Evolutionary conservation across 2,888 invertebrate species (phyloP).

Genomic region (Rutpela maculata): DNA sequence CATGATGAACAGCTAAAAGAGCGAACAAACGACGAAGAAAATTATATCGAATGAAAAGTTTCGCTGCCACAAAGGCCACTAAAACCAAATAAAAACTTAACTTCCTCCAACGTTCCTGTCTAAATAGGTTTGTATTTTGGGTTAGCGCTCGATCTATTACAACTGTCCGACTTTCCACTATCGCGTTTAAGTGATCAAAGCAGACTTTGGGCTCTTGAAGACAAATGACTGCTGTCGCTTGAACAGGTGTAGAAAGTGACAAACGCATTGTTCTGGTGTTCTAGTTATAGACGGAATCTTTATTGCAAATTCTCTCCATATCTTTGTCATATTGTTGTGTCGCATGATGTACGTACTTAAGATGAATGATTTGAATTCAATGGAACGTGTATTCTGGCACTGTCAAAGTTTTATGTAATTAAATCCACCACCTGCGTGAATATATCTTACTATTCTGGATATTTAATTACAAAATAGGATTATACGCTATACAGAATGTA

Average conservation of each 20-base stretch:
- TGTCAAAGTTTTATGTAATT: slow-evolving; percentile 20
- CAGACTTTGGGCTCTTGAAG: slow-evolving; percentile 46
- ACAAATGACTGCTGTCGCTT: slow-evolving; percentile 55
- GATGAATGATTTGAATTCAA: slow-evolving; percentile 44
- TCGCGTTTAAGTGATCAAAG: slow-evolving; percentile 35
- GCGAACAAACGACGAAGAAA: no score
- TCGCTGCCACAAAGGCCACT: not conserved
- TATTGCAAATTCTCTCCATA: slow-evolving; percentile 58
- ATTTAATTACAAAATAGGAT: not conserved
- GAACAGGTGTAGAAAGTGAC: slow-evolving; percentile 59
- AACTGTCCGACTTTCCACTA: slow-evolving; percentile 21
- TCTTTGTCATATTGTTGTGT: slow-evolving; percentile 49
- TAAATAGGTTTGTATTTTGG: not conserved
- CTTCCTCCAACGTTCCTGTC: not conserved
- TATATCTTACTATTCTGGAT: slow-evolving; percentile 2
- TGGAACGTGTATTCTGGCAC: not conserved
- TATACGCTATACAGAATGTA: not conserved
- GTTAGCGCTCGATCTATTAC: slow-evolving; percentile 19
- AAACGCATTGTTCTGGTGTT: slow-evolving; percentile 57
- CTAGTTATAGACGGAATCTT: slow-evolving; percentile 55
- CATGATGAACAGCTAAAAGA: no score
- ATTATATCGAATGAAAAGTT: not conserved
- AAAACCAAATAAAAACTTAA: not conserved
- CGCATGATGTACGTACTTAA: slow-evolving; percentile 45
- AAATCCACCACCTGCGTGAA: slow-evolving; percentile 20